Evolutionary conservation across 1,140 invertebrate species (phyloP).

Genomic region (Rhyacophila brunnea): DNA sequence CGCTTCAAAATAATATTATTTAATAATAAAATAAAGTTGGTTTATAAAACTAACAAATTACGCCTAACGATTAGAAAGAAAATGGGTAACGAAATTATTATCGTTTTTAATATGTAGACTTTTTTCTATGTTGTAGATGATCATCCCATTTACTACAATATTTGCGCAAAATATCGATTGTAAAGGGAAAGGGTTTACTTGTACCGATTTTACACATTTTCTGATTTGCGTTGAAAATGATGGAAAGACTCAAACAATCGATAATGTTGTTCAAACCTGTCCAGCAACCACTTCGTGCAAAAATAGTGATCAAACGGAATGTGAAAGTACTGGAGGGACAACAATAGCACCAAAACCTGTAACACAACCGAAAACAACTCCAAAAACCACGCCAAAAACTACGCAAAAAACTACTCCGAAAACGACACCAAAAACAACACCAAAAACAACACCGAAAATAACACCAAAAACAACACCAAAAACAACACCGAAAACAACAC

Average conservation of each 20-base stretch:
- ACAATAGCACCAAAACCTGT: not conserved
- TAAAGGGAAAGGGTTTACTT: constrained; percentile 47
- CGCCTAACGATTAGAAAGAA: not conserved
- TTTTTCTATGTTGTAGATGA: not conserved
- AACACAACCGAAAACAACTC: not conserved
- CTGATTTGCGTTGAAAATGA: constrained; percentile 49
- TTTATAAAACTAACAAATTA: not conserved
- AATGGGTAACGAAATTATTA: not conserved
- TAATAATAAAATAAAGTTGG: not conserved
- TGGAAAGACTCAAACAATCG: constrained; percentile 44
- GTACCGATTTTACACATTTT: constrained; percentile 49
- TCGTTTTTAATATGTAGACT: not conserved
- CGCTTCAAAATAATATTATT: not conserved
- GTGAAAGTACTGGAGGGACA: constrained; percentile 41
- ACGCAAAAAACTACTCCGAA: not conserved
- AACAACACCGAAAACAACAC: too few species aligned
- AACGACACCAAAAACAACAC: not conserved
- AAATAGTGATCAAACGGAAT: constrained; percentile 22
- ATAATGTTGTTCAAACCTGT: constrained; percentile 44
- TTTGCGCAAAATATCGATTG: constrained; percentile 41
- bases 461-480: constrained; percentile 1
- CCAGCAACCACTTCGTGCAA: constrained; percentile 42
- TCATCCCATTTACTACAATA: not conserved
- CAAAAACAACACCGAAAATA: constrained; percentile 2
- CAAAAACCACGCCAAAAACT: constrained; percentile 6